Base-by-base conservation (phyloP, 2,888 invertebrate genomes). In the Dorcus parallelipipedus region DNA sequence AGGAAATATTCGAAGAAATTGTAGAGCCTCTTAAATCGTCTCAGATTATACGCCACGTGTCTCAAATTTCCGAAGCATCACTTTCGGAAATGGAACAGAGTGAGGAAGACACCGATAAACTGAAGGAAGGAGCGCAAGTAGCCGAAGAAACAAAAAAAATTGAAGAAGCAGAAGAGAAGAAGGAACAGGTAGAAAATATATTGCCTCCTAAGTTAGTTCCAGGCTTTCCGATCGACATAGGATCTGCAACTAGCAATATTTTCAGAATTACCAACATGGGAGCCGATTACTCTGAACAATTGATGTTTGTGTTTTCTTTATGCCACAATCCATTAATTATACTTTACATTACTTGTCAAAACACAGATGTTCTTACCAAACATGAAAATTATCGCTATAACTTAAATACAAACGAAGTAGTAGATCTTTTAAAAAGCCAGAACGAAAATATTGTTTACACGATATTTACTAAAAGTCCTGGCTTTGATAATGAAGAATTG, bases 271-370 rank as follows among this genome's bases (percentile, higher is more conserved):
- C 69, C 10, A 64, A 71, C 50, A 67, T 70, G 8, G 63, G 69
- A 9, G 67, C 56, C 2, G 65, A 73, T 60, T 72, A 71, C 14
- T 71, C 74, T 54, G 70, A 73, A 38, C 78, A 78, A 64, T 54
- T 79, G 4, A 65, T 73, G 61, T 74, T 71, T 59, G 60, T 79
- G 10, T 75, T 78, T 60, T 61, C 67, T 10, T 64, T 73, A 8
- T 67, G 77, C 38, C 60, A 69, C 26, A 60, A 66, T 9, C 76
- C 77, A 2, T 75, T 72, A 64, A 69, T 86, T 43, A 78, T 87
- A 20, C 80, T 87, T 64, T 82, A 85, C 67, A 69, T 85, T 1
- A 79, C 80, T 42, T 83, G 84, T 62, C 78, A 82, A 23, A 81
- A 84, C 61, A 71, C 71, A 52, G 86, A 86, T 68, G 76, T 82